Evolutionary conservation across 1,140 invertebrate species (phyloP).

Genomic region (Oryctes rhinoceros): DNA sequence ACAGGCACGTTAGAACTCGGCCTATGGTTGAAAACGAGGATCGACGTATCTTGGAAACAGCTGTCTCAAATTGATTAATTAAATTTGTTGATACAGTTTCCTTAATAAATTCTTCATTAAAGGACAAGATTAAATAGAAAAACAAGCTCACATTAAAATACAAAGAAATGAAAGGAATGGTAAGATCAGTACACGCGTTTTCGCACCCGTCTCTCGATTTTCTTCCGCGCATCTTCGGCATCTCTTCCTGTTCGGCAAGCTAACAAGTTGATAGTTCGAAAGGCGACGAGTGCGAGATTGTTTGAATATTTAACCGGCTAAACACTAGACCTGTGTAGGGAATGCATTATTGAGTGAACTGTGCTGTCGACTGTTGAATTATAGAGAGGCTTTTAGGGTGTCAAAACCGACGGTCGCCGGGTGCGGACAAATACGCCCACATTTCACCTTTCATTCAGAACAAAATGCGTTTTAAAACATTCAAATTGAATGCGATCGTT

Average conservation of each 20-base stretch:
- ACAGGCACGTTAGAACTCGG: too few species aligned
- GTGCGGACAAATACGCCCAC: slow-evolving; percentile 4
- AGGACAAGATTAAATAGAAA: background rate
- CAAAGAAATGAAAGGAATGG: background rate
- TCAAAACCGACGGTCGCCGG: slow-evolving; percentile 33
- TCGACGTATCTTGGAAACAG: too few species aligned
- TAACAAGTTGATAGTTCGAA: slow-evolving; percentile 39
- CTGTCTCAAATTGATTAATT: too few species aligned
- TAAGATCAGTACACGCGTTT: background rate
- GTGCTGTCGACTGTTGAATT: slow-evolving; percentile 43
- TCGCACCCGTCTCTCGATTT: background rate
- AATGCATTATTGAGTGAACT: slow-evolving; percentile 42
- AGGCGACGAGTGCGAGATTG: slow-evolving; percentile 25
- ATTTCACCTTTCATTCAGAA: slow-evolving; percentile 31
- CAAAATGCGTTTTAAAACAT: slow-evolving; percentile 31
- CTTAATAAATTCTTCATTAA: background rate
- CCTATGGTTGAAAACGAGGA: too few species aligned
- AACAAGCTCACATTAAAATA: background rate
- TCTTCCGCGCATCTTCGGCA: background rate
- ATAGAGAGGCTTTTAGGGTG: slow-evolving; percentile 44
- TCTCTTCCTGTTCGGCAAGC: background rate
- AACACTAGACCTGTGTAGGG: slow-evolving; percentile 43
- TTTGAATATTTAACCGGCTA: slow-evolving; percentile 43
- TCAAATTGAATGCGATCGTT: slow-evolving; percentile 18
- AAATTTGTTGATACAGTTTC: too few species aligned